Conservation (phyloP, 2,113 vertebrate species). For the Condylura cristata region DNA sequence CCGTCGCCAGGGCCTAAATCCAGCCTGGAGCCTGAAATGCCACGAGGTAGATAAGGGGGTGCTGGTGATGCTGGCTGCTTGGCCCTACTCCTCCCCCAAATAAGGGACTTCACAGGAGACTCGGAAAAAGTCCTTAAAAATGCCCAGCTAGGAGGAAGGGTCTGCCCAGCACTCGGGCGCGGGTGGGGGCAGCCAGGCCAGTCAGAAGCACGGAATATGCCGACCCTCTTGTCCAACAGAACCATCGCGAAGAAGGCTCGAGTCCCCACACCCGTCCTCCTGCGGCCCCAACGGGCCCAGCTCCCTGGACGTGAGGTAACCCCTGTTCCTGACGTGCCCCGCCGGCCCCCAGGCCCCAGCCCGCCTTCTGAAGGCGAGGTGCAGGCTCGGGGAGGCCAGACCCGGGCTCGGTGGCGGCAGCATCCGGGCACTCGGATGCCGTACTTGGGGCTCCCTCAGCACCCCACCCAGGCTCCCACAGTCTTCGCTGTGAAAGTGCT, state of each 20-base stretch:
- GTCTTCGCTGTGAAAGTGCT: neutral
- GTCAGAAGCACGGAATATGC: neutral
- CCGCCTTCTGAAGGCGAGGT: neutral
- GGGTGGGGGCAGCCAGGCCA: neutral
- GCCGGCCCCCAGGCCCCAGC: neutral
- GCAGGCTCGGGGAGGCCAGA: neutral
- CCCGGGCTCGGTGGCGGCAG: neutral
- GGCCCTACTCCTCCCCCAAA: neutral
- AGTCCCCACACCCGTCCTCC: too few species aligned
- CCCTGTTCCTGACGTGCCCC: neutral
- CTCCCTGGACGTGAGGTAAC: neutral
- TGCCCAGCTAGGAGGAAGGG: neutral
- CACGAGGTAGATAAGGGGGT: neutral
- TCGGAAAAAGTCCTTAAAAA: neutral
- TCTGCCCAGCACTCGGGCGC: too few species aligned
- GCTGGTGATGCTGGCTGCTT: neutral
- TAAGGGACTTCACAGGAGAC: neutral
- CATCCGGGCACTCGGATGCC: neutral
- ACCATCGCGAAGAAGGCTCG: neutral
- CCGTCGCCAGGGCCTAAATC: too few species aligned
- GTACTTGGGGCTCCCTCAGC: fast-evolving
- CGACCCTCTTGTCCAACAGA: neutral
- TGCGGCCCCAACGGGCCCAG: neutral
- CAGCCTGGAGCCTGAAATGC: neutral
- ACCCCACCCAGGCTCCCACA: fast-evolving